A percentile compares a stretch with the other conserved stretches of the same genome.
Evolutionary conservation across 2,888 invertebrate genomes (phyloP).

Genomic region (Crepidodera aurea): DNA sequence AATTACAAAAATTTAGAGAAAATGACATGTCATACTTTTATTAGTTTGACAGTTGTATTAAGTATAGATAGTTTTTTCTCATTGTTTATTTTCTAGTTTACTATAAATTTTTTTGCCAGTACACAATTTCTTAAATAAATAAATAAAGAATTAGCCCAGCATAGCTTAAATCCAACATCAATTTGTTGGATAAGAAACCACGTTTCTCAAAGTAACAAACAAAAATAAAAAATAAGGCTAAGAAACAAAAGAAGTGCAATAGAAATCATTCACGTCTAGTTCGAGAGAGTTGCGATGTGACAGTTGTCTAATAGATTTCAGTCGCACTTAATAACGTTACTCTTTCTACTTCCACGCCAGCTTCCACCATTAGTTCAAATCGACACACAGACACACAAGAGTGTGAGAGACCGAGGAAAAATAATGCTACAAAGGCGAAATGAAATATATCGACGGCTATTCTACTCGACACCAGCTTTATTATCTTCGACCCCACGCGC

Average conservation of each 20-base stretch:
- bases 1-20: too few relatives aligned
- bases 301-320: conserved; percentile 58
- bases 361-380: conserved; percentile 58
- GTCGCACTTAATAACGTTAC: conserved; percentile 56
- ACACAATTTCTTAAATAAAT: too few relatives aligned
- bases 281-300: conserved; percentile 35
- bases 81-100: too few relatives aligned
- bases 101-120: too few relatives aligned
- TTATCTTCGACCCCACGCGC: conserved; percentile 47
- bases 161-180: too few relatives aligned
- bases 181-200: too few relatives aligned
- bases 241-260: neutral
- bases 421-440: conserved; percentile 56
- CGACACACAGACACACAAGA: conserved; percentile 47
- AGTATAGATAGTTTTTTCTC: too few relatives aligned
- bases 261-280: conserved; percentile 29
- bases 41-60: too few relatives aligned
- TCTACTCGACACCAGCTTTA: conserved; percentile 50
- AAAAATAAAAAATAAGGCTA: too few relatives aligned
- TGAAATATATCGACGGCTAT: conserved; percentile 57
- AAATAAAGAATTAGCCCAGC: too few relatives aligned
- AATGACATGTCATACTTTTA: too few relatives aligned
- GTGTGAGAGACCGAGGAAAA: conserved; percentile 43
- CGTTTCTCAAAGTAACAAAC: too few relatives aligned
- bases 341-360: conserved; percentile 50